phyloP scores from a whole-genome alignment of 2,888 invertebrate genomes.

The Dryocosmus kuriphilus region DNA sequence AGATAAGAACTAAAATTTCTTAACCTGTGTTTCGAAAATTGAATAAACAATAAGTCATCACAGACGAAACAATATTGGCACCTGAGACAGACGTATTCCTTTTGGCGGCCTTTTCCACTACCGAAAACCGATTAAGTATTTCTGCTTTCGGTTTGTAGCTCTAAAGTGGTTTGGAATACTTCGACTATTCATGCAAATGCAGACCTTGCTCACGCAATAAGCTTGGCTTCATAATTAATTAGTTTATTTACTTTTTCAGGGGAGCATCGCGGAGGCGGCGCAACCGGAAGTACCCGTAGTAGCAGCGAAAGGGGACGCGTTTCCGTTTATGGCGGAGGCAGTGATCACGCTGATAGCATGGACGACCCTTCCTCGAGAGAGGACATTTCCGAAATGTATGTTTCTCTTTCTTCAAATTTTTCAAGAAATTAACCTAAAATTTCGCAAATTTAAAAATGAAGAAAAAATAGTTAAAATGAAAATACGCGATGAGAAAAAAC shows the following conservation, averaged over 20 bases:
- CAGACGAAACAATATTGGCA: background rate
- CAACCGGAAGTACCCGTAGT: conserved; percentile 71
- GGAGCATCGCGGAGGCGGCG: conserved; percentile 74
- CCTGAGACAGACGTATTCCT: conserved; percentile 1
- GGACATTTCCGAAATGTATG: conserved; percentile 76
- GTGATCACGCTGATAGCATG: conserved; percentile 73
- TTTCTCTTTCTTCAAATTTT: conserved; percentile 40
- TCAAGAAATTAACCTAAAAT: background rate
- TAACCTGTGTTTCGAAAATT: background rate
- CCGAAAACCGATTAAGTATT: conserved; percentile 14
- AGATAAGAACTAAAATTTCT: background rate
- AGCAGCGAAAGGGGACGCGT: conserved; percentile 73
- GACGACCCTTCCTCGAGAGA: conserved; percentile 75
- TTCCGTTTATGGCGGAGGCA: conserved; percentile 69
- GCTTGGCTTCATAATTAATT: conserved; percentile 29
- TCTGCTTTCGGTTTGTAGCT: conserved; percentile 18
- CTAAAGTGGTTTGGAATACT: conserved; percentile 10
- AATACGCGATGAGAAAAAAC: too few species aligned
- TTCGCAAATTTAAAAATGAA: background rate
- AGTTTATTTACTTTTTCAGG: conserved; percentile 63
- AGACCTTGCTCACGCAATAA: conserved; percentile 26
- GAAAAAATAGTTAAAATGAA: background rate
- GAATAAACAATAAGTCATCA: background rate
- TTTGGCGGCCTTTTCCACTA: background rate
- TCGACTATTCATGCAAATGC: background rate